Evolutionary conservation across 2,888 invertebrate genomes (phyloP).

Genomic region (Piscicola geometra): DNA sequence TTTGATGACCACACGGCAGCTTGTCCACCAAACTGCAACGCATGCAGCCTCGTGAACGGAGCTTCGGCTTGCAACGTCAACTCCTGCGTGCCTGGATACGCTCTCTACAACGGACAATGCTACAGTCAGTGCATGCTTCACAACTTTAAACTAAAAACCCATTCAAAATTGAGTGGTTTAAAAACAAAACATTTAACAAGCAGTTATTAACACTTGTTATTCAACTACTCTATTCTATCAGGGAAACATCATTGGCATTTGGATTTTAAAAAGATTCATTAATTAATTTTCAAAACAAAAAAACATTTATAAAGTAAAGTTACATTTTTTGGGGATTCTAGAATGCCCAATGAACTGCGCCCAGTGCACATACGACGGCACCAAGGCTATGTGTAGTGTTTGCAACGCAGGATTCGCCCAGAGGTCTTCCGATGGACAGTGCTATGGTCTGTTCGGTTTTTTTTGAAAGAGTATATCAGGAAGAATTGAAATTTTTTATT

Average conservation of each 20-base stretch:
- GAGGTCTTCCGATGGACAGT: slow-evolving; percentile 32
- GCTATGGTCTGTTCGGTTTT: slow-evolving; percentile 30
- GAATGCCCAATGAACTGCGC: slow-evolving; percentile 35
- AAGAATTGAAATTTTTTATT: too few relatives aligned
- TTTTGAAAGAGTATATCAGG: too few relatives aligned
- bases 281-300: too few relatives aligned
- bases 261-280: too few relatives aligned
- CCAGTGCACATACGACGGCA: slow-evolving; percentile 21
- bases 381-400: slow-evolving; percentile 23
- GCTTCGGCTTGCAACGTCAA: slow-evolving; percentile 21
- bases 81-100: slow-evolving; percentile 25
- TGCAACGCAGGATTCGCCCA: slow-evolving; percentile 32
- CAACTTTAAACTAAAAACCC: too few relatives aligned
- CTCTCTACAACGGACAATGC: slow-evolving; percentile 32
- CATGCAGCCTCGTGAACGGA: slow-evolving; percentile 30
- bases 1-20: slow-evolving; percentile 6
- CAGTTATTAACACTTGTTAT: too few relatives aligned
- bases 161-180: too few relatives aligned
- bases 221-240: too few relatives aligned
- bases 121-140: slow-evolving; percentile 19
- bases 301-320: too few relatives aligned
- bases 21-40: slow-evolving; percentile 35
- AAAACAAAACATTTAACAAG: too few relatives aligned
- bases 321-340: too few relatives aligned
- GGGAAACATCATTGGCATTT: too few relatives aligned